Base-by-base conservation (phyloP, 2,797 vertebrate genomes). In the Pipistrellus pipistrellus region DNA sequence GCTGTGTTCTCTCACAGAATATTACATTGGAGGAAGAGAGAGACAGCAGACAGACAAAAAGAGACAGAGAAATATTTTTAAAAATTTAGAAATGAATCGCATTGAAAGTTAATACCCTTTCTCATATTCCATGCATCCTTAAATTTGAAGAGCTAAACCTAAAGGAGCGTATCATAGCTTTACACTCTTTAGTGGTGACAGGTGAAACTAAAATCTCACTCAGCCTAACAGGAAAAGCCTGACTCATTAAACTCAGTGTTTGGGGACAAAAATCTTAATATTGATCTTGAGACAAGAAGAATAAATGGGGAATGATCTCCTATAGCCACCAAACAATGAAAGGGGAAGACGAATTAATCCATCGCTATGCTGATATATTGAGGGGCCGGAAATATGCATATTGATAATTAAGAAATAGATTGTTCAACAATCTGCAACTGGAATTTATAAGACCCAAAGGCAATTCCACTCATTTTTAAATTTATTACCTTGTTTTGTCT, bases 191-290 rank as follows among this genome's bases (percentile, higher is more conserved):
- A 55, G 10, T 25, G 13, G 80, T 88, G 41, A 85, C 25, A 82
- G 51, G 72, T 8, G 1, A 90, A 96, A 93, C 51, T 93, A 86
- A 95, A 85, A 53, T 87, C 72, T 89, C 41, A 82, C 59, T 94
- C 84, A 62, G 55, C 46, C 48, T 44, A 88, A 44, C 44, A 92
- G 85, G 57, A 84, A 96, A 95, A 87, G 32, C 21, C 51, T 93
- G 78, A 80, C 53, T 96, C 62, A 68, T 25, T 92, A 81, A 95
- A 88, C 38, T 88, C 88, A 95, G 27, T 73, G 13, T 77, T 69
- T 84, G 35, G 78, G 57, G 81, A 23, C 23, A 92, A 92, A 92
- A 71, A 14, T 12, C 6, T 86, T 87, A 71, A 76, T 18, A 25
- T 20, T 91, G 69, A 64, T 76, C 48, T 21, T 1, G 20, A 51